Base-by-base conservation (phyloP, 2,797 vertebrate species). In the Pelodytes ibericus region DNA sequence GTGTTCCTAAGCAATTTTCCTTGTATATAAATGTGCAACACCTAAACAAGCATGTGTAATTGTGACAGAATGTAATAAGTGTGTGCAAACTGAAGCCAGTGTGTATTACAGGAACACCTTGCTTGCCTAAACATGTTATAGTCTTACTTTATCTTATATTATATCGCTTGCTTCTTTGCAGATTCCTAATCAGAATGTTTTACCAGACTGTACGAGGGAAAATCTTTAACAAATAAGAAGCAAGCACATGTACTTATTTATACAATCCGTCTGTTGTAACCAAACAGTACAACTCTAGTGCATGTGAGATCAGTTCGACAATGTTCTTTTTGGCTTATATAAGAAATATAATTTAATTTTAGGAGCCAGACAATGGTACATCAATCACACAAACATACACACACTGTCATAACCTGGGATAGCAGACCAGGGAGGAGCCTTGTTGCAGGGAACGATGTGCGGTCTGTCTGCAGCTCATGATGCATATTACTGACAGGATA, bases 1-100 rank as follows among this genome's bases (percentile, higher is more conserved):
- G 74, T 69, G 74, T 75, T 75, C 58, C 74, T 61, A 75, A 51
- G 44, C 57, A 75, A 62, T 75, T 75, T 75, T 75, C 51, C 29
- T 56, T 69, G 57, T 62, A 69, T 69, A 69, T 39, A 69, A 75
- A 62, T 53, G 58, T 75, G 58, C 58, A 56, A 75, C 65, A 53
- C 57, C 74, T 62, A 61, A 49, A 66, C 49, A 49, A 75, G 41
- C 29, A 33, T 26, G 11, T 69, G 65, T 36, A n/a, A 62, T n/a
- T 51, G 30, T 51, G 56, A 36, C 27, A 51, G 41, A 51, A 68
- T 47, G 53, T 5, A 22, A 61, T 30, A 47, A 22, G 11, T 25
- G 39, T 53, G 49, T 24, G 49, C 20, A 24, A 53, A 53, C n/a
- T 8, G 24, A 49, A 60, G 20, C 63, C 10, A 33, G 33, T 47